Conservation (phyloP, 1,140 invertebrate species). For the Tribolium castaneum region DNA sequence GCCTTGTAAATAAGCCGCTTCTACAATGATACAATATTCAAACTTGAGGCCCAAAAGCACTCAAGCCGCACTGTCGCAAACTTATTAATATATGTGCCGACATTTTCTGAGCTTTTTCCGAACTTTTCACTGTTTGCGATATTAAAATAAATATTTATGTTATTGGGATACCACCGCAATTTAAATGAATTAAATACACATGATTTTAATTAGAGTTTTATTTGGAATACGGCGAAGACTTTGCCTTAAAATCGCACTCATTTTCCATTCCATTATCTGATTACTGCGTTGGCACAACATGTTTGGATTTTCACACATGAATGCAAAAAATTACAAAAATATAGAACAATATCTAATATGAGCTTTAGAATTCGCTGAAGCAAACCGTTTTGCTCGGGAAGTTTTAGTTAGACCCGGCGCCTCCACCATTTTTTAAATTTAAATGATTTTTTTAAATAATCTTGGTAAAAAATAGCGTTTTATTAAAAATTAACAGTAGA, state of each 20-base stretch:
- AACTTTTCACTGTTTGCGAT: background rate
- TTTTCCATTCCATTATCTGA: background rate
- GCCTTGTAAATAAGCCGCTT: slow-evolving; percentile 18
- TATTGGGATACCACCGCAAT: background rate
- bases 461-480: too few relatives aligned
- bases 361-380: too few relatives aligned
- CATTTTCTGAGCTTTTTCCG: background rate
- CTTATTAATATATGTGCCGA: background rate
- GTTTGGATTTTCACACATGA: background rate
- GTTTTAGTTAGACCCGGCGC: too few relatives aligned
- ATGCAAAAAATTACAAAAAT: background rate
- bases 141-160: background rate
- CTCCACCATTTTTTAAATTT: too few relatives aligned
- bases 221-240: background rate
- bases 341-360: too few relatives aligned
- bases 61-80: background rate
- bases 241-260: background rate
- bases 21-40: slow-evolving; percentile 23
- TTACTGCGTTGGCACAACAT: background rate
- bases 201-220: background rate
- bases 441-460: too few relatives aligned
- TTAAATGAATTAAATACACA: background rate
- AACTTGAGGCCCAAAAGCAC: background rate
- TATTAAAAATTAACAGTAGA: too few relatives aligned
- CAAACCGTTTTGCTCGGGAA: too few relatives aligned